These are phyloP conservation scores for Cydia pomonella DNA, from an alignment of 1,140 invertebrate species.

Conservation along the genomic window DNA sequence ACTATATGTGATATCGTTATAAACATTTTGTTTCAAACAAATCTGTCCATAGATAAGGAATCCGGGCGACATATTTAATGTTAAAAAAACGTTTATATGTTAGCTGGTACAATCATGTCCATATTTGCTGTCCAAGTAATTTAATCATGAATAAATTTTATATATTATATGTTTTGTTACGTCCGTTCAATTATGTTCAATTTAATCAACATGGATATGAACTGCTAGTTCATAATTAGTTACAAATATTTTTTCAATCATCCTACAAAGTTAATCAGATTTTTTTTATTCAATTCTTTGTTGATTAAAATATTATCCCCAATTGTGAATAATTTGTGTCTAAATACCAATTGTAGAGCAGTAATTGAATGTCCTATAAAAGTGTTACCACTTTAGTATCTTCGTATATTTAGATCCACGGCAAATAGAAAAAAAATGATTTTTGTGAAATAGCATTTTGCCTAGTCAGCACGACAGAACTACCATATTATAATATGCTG, in stretches of 20 bases:
- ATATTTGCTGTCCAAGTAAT: slow-evolving; percentile 17
- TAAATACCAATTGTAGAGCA: slow-evolving; percentile 6
- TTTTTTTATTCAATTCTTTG: background rate
- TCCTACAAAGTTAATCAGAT: background rate
- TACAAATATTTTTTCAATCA: too few relatives aligned
- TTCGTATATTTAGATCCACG: slow-evolving; percentile 33
- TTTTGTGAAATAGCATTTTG: slow-evolving; percentile 32
- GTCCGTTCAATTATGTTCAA: slow-evolving; percentile 21
- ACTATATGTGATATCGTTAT: slow-evolving; percentile 65
- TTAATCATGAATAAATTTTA: slow-evolving; percentile 18
- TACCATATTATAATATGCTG: slow-evolving; percentile 33
- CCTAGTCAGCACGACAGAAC: slow-evolving; percentile 31
- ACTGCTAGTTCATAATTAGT: too few relatives aligned
- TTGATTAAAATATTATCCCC: slow-evolving; percentile 1
- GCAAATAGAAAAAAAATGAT: slow-evolving; percentile 8
- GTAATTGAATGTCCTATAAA: slow-evolving; percentile 34
- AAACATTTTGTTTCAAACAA: slow-evolving; percentile 65
- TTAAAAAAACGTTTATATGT: slow-evolving; percentile 18
- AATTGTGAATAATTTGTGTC: slow-evolving; percentile 19
- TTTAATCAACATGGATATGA: background rate
- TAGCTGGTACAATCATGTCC: background rate
- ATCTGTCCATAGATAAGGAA: slow-evolving; percentile 62
- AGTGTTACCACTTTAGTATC: slow-evolving; percentile 41
- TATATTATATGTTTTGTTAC: slow-evolving; percentile 11
- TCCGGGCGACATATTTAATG: slow-evolving; percentile 24